These are phyloP conservation scores for Panopea generosa DNA, from an alignment of 2,888 invertebrate genomes.

Conservation along the genomic window DNA sequence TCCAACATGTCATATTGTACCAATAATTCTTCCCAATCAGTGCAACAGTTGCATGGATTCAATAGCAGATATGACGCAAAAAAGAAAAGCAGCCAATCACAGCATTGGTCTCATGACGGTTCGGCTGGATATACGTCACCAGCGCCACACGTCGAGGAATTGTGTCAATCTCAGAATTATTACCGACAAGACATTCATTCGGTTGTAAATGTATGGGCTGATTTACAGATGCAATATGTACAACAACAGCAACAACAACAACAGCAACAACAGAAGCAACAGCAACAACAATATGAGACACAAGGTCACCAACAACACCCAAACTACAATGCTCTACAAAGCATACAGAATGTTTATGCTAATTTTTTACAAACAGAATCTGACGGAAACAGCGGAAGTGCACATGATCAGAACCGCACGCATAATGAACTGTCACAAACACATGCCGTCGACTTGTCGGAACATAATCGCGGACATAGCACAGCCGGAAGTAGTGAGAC, in stretches of 20 bases:
- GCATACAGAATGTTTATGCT: slow-evolving; percentile 13
- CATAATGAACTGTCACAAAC: background rate
- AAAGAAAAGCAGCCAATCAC: background rate
- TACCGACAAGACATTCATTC: background rate
- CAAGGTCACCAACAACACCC: background rate
- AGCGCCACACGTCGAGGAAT: background rate
- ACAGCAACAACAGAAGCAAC: too few relatives aligned
- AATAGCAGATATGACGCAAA: background rate
- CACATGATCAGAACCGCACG: background rate
- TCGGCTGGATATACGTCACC: background rate
- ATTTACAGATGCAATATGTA: slow-evolving; percentile 14
- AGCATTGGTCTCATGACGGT: background rate
- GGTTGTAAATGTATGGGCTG: slow-evolving; percentile 14
- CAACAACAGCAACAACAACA: slow-evolving; percentile 11
- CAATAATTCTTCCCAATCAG: background rate
- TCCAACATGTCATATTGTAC: background rate
- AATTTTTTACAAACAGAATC: slow-evolving; percentile 9
- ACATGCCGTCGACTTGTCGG: background rate
- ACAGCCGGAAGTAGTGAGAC: too few relatives aligned
- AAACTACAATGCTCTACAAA: slow-evolving; percentile 9
- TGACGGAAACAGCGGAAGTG: background rate
- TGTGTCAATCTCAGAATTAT: background rate
- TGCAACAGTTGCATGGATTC: background rate
- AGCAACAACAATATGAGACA: background rate
- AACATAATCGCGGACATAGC: too few relatives aligned